Percentiles rank a stretch among this genome's conserved stretches.
Conservation (phyloP, 2,797 vertebrate species). For the Dryobates pubescens region DNA sequence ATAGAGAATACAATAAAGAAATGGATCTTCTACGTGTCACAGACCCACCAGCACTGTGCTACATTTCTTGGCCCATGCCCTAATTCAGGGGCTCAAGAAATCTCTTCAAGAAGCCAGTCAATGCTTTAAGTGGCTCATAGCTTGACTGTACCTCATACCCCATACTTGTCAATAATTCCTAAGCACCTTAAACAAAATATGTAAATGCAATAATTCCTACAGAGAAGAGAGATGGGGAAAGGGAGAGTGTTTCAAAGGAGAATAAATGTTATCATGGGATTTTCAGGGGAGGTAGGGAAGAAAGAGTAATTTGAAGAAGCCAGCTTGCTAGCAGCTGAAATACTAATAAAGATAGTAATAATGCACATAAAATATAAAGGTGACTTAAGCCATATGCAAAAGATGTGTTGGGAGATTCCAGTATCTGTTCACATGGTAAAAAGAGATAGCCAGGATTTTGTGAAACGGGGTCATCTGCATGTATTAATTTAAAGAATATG, state of each 20-base stretch:
- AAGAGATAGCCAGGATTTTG: background rate
- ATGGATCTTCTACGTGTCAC: slow-evolving; percentile 77
- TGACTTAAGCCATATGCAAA: slow-evolving; percentile 1
- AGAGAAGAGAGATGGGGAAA: background rate
- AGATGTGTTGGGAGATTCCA: background rate
- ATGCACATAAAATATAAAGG: background rate
- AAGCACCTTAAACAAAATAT: slow-evolving; percentile 64
- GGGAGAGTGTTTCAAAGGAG: background rate
- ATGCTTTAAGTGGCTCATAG: slow-evolving; percentile 65
- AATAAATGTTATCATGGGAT: background rate
- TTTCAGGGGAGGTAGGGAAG: background rate
- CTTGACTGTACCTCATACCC: slow-evolving; percentile 18
- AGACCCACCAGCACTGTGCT: slow-evolving; percentile 82
- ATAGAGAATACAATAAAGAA: slow-evolving; percentile 80
- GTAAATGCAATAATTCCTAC: slow-evolving; percentile 48
- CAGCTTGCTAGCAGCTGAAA: background rate
- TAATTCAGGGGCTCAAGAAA: slow-evolving; percentile 60
- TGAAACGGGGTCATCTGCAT: background rate
- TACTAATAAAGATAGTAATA: background rate
- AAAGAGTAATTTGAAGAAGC: background rate
- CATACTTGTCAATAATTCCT: slow-evolving; percentile 69
- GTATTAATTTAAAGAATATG: background rate
- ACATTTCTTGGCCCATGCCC: slow-evolving; percentile 75
- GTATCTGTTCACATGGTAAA: background rate
- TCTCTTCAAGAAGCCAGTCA: slow-evolving; percentile 53